phyloP scores from a whole-genome alignment of 2,797 vertebrate species.

The Muscicapa striata region DNA sequence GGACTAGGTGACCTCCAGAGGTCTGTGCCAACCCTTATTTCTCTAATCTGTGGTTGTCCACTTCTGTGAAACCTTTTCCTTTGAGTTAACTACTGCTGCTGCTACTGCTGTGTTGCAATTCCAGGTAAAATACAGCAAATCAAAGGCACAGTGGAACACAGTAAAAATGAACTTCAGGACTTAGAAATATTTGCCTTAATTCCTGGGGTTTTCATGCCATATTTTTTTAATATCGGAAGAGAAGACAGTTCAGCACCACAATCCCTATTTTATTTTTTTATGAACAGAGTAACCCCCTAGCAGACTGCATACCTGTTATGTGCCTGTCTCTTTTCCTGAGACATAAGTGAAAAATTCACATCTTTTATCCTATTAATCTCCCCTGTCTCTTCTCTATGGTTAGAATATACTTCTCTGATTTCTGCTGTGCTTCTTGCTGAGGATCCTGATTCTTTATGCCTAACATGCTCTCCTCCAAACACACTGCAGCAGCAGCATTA shows the following conservation, averaged over 20 bases:
- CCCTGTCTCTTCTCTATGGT: not conserved
- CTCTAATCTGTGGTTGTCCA: not conserved
- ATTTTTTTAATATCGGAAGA: not conserved
- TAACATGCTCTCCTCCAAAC: conserved; percentile 42
- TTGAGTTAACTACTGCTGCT: not conserved
- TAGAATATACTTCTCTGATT: conserved; percentile 41
- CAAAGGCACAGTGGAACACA: not conserved
- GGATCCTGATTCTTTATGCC: conserved; percentile 52
- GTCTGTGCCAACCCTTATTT: not conserved
- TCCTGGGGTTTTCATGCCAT: fast-evolving
- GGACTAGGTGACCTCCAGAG: not conserved
- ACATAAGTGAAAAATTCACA: not conserved
- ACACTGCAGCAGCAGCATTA: conserved; percentile 11
- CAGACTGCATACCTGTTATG: not conserved
- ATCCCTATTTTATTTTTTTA: not conserved
- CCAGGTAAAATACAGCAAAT: not conserved
- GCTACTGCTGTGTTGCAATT: not conserved
- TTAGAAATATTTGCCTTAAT: not conserved
- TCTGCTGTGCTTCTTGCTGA: conserved; percentile 22
- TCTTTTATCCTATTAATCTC: conserved; percentile 45
- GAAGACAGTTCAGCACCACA: not conserved
- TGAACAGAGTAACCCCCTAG: not conserved
- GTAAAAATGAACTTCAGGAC: not conserved
- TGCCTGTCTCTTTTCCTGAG: not conserved
- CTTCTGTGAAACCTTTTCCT: not conserved